Conservation (phyloP, 1,140 invertebrate genomes). For the Thaumatotibia leucotreta region DNA sequence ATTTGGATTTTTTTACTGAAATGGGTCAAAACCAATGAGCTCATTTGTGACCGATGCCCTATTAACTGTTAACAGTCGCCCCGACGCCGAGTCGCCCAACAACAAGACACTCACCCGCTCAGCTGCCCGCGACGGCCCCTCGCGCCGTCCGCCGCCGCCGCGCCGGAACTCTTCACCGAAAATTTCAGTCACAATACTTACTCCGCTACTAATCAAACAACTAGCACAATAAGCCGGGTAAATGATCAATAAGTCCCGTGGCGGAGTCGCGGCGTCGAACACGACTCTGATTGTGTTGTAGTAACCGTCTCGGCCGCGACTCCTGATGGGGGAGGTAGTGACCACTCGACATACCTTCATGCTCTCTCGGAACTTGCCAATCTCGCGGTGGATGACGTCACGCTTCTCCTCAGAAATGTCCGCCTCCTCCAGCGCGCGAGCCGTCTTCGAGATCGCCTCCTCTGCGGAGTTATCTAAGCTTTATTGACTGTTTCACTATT, state of each 20-base stretch:
- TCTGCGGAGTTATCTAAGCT: no score
- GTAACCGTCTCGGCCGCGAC: no score
- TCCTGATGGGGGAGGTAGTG: no score
- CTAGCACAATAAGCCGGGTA: neutral
- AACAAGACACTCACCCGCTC: no score
- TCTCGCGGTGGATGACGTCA: slow-evolving; percentile 96
- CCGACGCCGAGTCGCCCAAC: no score
- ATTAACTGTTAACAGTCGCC: no score
- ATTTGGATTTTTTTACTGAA: no score
- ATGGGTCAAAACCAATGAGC: no score
- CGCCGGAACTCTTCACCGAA: neutral
- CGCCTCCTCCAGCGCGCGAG: slow-evolving; percentile 80
- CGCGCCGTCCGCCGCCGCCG: neutral
- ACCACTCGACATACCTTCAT: slow-evolving; percentile 97
- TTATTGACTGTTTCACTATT: no score
- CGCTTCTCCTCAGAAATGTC: slow-evolving; percentile 97
- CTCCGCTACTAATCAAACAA: neutral
- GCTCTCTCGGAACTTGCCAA: slow-evolving; percentile 97
- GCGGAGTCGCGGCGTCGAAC: neutral
- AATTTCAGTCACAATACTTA: neutral
- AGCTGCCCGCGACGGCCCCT: neutral
- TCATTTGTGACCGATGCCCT: no score
- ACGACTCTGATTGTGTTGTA: no score
- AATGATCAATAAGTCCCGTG: neutral
- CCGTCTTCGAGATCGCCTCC: slow-evolving; percentile 79